These are phyloP conservation scores for Silurus asotus DNA, from an alignment of 2,113 vertebrate genomes.

Conservation along the genomic window DNA sequence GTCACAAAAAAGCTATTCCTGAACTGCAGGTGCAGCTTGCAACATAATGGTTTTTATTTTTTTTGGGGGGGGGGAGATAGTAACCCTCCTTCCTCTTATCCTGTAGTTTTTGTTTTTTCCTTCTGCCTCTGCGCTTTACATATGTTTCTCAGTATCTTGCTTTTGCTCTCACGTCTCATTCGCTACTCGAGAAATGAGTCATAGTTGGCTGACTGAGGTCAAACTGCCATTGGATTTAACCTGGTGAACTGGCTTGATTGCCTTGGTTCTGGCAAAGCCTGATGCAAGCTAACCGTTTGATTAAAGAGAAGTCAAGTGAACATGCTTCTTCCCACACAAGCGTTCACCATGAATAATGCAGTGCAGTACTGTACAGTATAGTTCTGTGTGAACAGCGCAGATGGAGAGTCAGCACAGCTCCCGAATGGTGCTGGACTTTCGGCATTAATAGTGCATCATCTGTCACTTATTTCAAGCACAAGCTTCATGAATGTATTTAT, in stretches of 20 bases:
- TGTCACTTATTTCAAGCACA: slow-evolving; percentile 10
- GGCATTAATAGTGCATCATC: not conserved
- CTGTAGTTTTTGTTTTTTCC: not conserved
- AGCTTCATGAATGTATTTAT: not conserved
- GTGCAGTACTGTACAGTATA: not conserved
- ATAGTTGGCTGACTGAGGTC: slow-evolving; percentile 26
- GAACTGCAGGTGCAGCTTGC: slow-evolving; percentile 29
- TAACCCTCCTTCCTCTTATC: slow-evolving; percentile 30
- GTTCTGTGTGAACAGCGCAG: slow-evolving; percentile 13
- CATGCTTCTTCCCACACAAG: slow-evolving; percentile 14
- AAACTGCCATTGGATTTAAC: slow-evolving; percentile 16
- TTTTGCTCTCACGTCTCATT: slow-evolving; percentile 27
- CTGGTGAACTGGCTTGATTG: slow-evolving; percentile 43
- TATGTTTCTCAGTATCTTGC: slow-evolving; percentile 29
- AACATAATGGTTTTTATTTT: not conserved
- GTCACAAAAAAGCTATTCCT: slow-evolving; percentile 15
- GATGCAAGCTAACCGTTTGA: slow-evolving; percentile 27
- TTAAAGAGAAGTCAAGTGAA: slow-evolving; percentile 35
- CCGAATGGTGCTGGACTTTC: slow-evolving; percentile 18
- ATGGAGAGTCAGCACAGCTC: not conserved
- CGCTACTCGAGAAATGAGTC: slow-evolving; percentile 38
- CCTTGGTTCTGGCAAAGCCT: slow-evolving; percentile 29
- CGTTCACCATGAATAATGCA: slow-evolving; percentile 40
- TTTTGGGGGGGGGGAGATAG: not conserved
- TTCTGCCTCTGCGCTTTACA: slow-evolving; percentile 35